Evolutionary conservation across 2,113 vertebrate species (phyloP).

Genomic region (Dasypus novemcinctus): DNA sequence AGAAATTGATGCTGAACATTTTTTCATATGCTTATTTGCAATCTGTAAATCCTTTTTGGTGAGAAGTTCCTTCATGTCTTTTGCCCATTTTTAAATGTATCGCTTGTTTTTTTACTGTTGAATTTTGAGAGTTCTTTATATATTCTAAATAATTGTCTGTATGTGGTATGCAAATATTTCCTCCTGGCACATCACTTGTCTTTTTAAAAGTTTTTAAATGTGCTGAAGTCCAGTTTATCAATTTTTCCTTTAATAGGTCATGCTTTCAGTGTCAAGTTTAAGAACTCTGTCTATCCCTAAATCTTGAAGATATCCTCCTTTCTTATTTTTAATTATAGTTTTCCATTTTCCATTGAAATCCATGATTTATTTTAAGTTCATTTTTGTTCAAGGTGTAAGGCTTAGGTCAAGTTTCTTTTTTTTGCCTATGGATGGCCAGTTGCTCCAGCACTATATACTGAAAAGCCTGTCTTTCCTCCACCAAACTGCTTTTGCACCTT

Average conservation of each 20-base stretch:
- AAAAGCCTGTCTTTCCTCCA: not conserved
- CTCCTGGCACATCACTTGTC: not conserved
- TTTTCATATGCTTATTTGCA: too few species aligned
- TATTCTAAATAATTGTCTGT: not conserved
- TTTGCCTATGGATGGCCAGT: not conserved
- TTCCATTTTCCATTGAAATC: not conserved
- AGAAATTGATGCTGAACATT: not conserved
- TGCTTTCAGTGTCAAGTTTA: not conserved
- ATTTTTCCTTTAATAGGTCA: not conserved
- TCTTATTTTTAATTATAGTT: not conserved
- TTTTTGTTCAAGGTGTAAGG: not conserved
- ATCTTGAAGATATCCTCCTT: not conserved
- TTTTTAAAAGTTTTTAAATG: constrained; percentile 9
- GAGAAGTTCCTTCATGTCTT: not conserved
- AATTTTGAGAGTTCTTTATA: not conserved
- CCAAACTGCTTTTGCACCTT: not conserved
- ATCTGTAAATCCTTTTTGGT: too few species aligned
- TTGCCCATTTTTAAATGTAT: not conserved
- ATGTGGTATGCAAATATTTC: not conserved
- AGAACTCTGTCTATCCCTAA: not conserved
- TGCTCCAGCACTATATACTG: not conserved
- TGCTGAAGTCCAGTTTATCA: not conserved
- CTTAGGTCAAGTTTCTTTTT: not conserved
- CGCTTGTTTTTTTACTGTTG: not conserved
- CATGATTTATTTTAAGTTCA: not conserved